phyloP scores from a whole-genome alignment of 2,888 invertebrate genomes.

The Seladonia tumulorum region DNA sequence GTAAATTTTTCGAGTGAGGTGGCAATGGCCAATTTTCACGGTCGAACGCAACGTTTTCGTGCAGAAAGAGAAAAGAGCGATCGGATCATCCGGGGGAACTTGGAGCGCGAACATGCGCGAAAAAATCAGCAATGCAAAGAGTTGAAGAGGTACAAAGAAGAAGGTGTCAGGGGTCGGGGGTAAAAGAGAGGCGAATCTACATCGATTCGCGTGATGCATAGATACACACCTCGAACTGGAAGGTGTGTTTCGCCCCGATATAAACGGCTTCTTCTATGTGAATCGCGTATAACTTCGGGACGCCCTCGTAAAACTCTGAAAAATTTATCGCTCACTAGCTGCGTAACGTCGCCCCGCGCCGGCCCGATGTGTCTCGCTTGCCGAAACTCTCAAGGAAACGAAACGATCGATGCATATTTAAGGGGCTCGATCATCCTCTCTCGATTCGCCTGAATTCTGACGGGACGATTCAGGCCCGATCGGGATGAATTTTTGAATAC shows the following conservation, averaged over 20 bases:
- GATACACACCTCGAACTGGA: conserved; percentile 33
- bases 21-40: conserved; percentile 12
- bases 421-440: conserved; percentile 72
- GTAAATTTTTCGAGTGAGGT: not conserved
- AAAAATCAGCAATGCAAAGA: not conserved
- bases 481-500: conserved; percentile 65
- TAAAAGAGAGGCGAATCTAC: conserved; percentile 34
- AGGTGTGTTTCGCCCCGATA: conserved; percentile 48
- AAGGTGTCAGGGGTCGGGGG: not conserved
- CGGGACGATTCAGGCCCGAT: conserved; percentile 44
- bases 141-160: conserved; percentile 23
- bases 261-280: conserved; percentile 64
- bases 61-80: not conserved
- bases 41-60: conserved; percentile 11
- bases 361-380: conserved; percentile 51
- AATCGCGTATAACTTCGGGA: conserved; percentile 66
- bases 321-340: conserved; percentile 72
- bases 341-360: conserved; percentile 48
- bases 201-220: conserved; percentile 56
- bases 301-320: conserved; percentile 72
- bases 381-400: conserved; percentile 53
- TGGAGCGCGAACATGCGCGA: conserved; percentile 16
- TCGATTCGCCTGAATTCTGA: conserved; percentile 59
- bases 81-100: conserved; percentile 30
- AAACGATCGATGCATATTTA: conserved; percentile 75